A percentile compares a stretch with the other conserved stretches of the same genome.
Evolutionary conservation across 2,888 invertebrate genomes (phyloP).

Genomic region (Opisthograptis luteolata): DNA sequence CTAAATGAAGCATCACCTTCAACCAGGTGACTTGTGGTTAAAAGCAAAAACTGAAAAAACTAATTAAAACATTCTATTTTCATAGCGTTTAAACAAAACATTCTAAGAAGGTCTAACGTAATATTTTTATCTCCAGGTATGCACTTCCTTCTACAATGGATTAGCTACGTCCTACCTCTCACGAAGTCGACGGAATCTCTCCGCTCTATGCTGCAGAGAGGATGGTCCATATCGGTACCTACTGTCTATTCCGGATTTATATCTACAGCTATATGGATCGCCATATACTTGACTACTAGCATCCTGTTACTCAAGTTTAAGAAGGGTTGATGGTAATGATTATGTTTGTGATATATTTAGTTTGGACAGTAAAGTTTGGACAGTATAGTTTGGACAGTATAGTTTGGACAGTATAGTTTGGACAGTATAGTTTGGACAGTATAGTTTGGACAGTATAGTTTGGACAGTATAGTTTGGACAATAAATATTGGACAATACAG

Average conservation of each 20-base stretch:
- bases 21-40: too few species aligned
- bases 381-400: constrained; percentile 18
- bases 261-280: constrained; percentile 91
- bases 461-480: not conserved
- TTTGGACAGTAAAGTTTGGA: not conserved
- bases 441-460: too few species aligned
- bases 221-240: constrained; percentile 89
- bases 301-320: constrained; percentile 92
- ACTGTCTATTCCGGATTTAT: constrained; percentile 93
- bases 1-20: too few species aligned
- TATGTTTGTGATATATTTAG: not conserved
- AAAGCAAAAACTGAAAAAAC: not conserved
- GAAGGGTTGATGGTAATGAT: constrained; percentile 87
- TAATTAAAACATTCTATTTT: not conserved
- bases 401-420: not conserved
- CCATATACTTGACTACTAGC: constrained; percentile 89
- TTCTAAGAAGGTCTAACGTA: too few species aligned
- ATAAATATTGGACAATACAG: not conserved
- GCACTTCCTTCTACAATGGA: constrained; percentile 88
- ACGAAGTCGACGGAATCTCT: constrained; percentile 95
- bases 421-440: not conserved
- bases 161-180: constrained; percentile 91
- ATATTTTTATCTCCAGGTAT: constrained; percentile 78
- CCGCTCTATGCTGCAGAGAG: constrained; percentile 92
- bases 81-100: not conserved